Evolutionary conservation across 2,888 invertebrate species (phyloP).

Genomic region (Dendrolimus houi): DNA sequence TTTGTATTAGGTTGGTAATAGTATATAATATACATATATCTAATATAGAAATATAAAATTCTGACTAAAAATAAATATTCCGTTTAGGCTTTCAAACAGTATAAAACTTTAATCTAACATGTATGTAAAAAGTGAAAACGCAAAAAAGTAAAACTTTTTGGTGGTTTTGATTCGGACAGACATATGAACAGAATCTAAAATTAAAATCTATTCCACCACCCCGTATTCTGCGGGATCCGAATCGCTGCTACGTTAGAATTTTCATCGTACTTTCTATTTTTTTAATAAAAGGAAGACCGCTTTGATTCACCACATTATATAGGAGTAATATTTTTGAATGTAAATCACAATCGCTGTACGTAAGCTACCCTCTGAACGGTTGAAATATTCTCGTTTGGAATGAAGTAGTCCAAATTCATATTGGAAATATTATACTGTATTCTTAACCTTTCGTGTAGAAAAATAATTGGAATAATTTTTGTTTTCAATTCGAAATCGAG

Average conservation of each 20-base stretch:
- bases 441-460: no score
- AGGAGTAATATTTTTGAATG: neutral
- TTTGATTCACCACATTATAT: slow-evolving; percentile 16
- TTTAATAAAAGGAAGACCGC: slow-evolving; percentile 16
- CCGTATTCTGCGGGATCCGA: slow-evolving; percentile 16
- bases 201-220: slow-evolving; percentile 42
- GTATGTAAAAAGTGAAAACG: neutral
- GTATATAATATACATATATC: neutral
- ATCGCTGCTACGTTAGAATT: slow-evolving; percentile 23
- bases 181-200: slow-evolving; percentile 39
- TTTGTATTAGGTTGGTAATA: no score
- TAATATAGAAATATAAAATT: neutral
- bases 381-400: neutral
- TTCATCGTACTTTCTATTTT: slow-evolving; percentile 25
- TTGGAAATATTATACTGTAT: no score
- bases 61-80: neutral
- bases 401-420: neutral
- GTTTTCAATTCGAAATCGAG: no score
- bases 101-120: neutral
- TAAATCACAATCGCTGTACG: neutral
- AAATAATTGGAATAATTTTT: no score
- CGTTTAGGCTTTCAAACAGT: neutral
- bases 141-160: slow-evolving; percentile 1
- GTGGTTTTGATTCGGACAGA: slow-evolving; percentile 10
- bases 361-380: neutral